Percentiles rank a stretch among this genome's conserved stretches.
phyloP scores from a whole-genome alignment of 2,113 vertebrate genomes.

The Chaetops frenatus region DNA sequence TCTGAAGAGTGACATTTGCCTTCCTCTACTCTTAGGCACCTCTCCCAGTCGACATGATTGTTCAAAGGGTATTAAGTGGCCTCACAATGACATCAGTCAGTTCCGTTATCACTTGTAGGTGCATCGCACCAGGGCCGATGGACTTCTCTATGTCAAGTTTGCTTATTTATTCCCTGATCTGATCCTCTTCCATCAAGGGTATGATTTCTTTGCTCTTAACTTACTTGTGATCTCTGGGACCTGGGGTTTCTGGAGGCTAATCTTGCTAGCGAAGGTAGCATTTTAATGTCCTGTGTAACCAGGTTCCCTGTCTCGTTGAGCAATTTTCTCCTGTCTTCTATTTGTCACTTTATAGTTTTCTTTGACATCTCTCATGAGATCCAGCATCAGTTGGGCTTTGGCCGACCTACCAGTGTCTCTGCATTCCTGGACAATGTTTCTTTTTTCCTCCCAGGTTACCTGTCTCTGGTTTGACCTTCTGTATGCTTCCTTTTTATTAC shows the following conservation, averaged over 20 bases:
- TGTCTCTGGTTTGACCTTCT: background rate
- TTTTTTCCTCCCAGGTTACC: background rate
- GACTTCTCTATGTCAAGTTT: background rate
- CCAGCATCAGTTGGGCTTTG: background rate
- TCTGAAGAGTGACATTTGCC: background rate
- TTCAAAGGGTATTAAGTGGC: background rate
- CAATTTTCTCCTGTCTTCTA: background rate
- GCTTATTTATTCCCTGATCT: background rate
- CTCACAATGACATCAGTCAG: background rate
- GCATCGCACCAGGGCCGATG: background rate
- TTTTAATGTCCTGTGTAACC: background rate
- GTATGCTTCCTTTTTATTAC: background rate
- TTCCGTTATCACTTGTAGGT: background rate
- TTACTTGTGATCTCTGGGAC: background rate
- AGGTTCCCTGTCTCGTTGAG: background rate
- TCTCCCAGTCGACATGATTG: fast-evolving
- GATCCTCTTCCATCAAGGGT: background rate
- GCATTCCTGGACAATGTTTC: background rate
- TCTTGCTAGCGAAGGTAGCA: background rate
- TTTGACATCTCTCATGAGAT: background rate
- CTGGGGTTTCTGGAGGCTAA: background rate
- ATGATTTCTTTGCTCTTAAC: background rate
- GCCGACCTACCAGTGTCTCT: background rate
- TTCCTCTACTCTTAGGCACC: background rate
- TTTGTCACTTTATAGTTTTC: background rate